These are phyloP conservation scores for fruit fly (Drosophila melanogaster) DNA, from an alignment of 1,140 invertebrate genomes.

Conservation along the genomic window DNA sequence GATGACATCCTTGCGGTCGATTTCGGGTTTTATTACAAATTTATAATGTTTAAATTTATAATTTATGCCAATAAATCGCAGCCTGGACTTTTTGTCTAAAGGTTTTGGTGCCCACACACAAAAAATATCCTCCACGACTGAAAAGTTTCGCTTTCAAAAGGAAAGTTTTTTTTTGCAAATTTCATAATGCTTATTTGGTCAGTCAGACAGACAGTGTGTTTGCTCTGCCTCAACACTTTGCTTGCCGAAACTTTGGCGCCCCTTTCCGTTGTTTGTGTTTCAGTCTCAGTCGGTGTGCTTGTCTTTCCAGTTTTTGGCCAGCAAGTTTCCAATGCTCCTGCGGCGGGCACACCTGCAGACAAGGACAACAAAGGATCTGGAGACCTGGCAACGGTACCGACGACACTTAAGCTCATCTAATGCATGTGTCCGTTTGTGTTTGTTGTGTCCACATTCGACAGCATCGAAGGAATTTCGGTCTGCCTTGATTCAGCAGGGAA, in stretches of 20 bases:
- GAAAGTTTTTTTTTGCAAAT: constrained; percentile 75
- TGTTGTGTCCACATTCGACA: constrained; percentile 70
- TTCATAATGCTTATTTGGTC: constrained; percentile 79
- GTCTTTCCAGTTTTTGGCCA: constrained; percentile 80
- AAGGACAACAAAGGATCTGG: constrained; percentile 34
- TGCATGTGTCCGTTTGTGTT: constrained; percentile 78
- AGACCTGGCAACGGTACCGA: constrained; percentile 20
- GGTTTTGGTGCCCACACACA: not conserved
- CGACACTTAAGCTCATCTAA: constrained; percentile 79
- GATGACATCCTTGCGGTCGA: constrained; percentile 68
- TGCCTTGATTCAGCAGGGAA: constrained; percentile 32
- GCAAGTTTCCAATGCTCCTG: constrained; percentile 61
- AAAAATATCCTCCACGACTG: constrained; percentile 36
- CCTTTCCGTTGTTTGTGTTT: constrained; percentile 23
- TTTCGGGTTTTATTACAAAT: constrained; percentile 83
- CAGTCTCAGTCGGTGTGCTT: constrained; percentile 58
- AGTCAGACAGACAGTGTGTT: constrained; percentile 45
- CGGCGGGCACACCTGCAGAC: constrained; percentile 72
- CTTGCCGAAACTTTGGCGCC: constrained; percentile 52
- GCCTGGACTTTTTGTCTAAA: constrained; percentile 6
- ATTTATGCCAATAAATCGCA: constrained; percentile 83
- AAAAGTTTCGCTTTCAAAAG: constrained; percentile 61
- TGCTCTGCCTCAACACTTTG: constrained; percentile 67
- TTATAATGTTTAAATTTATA: too few relatives aligned
- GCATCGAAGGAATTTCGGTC: constrained; percentile 41